A percentile compares a stretch with the other conserved stretches of the same genome.
Conservation (phyloP, 2,113 vertebrate genomes). For the Cryptoleucopteryx plumbea region DNA sequence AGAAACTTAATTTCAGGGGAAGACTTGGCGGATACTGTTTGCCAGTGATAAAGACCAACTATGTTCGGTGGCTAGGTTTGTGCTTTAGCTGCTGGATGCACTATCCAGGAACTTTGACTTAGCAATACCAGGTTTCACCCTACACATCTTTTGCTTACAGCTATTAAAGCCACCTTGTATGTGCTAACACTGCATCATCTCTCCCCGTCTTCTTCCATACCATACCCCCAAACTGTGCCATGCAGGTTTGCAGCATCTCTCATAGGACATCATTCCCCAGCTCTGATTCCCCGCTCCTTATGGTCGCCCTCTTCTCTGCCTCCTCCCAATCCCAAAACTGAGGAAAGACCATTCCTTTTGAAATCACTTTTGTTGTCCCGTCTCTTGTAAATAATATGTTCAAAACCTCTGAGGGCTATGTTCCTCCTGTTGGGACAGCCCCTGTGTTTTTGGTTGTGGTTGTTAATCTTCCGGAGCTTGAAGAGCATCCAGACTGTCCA, state of each 20-base stretch:
- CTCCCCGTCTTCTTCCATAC: background rate
- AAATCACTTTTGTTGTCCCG: background rate
- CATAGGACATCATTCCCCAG: background rate
- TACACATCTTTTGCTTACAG: slow-evolving; percentile 17
- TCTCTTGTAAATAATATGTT: slow-evolving; percentile 10
- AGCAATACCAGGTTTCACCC: slow-evolving; percentile 49
- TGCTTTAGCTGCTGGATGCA: slow-evolving; percentile 37
- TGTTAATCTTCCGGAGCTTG: background rate
- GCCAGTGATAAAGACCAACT: slow-evolving; percentile 33
- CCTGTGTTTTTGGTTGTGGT: background rate
- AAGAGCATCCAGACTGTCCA: background rate
- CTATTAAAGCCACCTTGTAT: slow-evolving; percentile 18
- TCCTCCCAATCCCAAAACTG: background rate
- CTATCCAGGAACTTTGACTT: background rate
- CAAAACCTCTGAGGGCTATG: background rate
- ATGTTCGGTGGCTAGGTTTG: slow-evolving; percentile 5
- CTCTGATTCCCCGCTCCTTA: background rate
- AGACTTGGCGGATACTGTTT: slow-evolving; percentile 40
- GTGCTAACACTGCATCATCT: slow-evolving; percentile 5
- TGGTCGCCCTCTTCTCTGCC: background rate
- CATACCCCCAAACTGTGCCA: accelerated
- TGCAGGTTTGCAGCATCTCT: background rate
- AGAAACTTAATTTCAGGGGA: slow-evolving; percentile 31
- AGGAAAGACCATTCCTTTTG: background rate
- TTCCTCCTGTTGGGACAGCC: background rate